Conservation (phyloP, 1,140 invertebrate genomes). For the Drosophila ercepeae region DNA sequence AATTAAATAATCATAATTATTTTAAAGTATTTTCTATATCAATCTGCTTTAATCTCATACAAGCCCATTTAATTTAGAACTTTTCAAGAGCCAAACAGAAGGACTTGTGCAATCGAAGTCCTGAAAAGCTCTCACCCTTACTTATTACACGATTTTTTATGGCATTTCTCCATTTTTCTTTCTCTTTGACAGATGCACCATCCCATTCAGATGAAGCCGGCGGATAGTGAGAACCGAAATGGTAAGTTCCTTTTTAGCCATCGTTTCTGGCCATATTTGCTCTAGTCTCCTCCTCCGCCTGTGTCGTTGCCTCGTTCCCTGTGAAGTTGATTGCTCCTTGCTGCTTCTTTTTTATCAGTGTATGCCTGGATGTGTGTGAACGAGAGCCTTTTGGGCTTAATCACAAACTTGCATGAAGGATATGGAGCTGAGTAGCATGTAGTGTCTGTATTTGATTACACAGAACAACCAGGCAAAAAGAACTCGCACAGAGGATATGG, state of each 20-base stretch:
- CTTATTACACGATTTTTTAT: conserved; percentile 28
- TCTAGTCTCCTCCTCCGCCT: background rate
- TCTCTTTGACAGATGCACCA: conserved; percentile 97
- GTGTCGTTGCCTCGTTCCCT: conserved; percentile 2
- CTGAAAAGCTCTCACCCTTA: too few relatives aligned
- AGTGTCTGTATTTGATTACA: conserved; percentile 58
- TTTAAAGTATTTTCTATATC: too few relatives aligned
- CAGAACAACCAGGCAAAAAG: conserved; percentile 44
- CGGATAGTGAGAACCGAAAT: conserved; percentile 99
- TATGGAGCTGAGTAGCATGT: conserved; percentile 2
- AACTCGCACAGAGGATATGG: conserved; percentile 39
- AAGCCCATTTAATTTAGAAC: background rate
- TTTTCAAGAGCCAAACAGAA: background rate
- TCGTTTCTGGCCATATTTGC: conserved; percentile 37
- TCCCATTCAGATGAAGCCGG: conserved; percentile 99
- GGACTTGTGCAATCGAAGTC: background rate
- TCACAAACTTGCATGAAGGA: conserved; percentile 57
- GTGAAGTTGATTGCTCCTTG: conserved; percentile 54
- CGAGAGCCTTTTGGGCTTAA: conserved; percentile 66
- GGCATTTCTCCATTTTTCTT: conserved; percentile 11
- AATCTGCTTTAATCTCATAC: background rate
- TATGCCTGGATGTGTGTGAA: background rate
- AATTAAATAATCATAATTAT: too few relatives aligned
- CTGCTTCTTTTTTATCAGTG: conserved; percentile 14
- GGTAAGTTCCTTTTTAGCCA: conserved; percentile 88